Evolutionary conservation across 2,888 invertebrate genomes (phyloP).

Genomic region (Cerastis rubricosa): DNA sequence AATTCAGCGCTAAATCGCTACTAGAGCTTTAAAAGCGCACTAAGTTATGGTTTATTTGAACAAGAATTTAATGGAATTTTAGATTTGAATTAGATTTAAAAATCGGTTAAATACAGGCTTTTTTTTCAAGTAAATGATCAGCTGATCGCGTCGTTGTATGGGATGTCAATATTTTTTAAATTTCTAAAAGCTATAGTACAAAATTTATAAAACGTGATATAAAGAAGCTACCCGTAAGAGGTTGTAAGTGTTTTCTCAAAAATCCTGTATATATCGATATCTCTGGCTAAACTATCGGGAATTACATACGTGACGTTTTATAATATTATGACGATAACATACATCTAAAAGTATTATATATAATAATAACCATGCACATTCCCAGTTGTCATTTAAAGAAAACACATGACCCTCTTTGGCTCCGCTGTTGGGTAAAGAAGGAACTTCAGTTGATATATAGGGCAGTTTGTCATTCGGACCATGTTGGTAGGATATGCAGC

Average conservation of each 20-base stretch:
- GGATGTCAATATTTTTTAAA: too few species aligned
- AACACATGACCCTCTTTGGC: constrained; percentile 47
- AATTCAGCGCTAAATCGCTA: neutral
- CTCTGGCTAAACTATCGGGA: too few species aligned
- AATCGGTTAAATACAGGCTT: too few species aligned
- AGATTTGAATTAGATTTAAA: too few species aligned
- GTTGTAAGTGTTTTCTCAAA: too few species aligned
- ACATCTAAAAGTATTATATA: neutral
- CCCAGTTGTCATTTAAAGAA: constrained; percentile 27
- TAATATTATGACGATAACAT: neutral
- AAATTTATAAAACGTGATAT: too few species aligned
- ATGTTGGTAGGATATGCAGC: constrained; percentile 36
- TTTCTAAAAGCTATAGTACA: too few species aligned
- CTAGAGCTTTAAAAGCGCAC: constrained; percentile 4
- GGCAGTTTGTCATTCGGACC: constrained; percentile 45
- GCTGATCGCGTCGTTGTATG: too few species aligned
- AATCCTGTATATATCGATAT: too few species aligned
- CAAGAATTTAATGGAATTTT: constrained; percentile 9
- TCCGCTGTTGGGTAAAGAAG: constrained; percentile 23
- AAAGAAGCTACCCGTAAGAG: too few species aligned
- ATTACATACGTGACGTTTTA: too few species aligned
- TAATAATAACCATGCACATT: constrained; percentile 8
- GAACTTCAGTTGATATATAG: constrained; percentile 49
- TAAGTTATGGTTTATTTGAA: neutral
- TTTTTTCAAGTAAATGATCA: too few species aligned